These are phyloP conservation scores for Bubalus kerabau DNA, from an alignment of 2,113 vertebrate genomes.

Conservation along the genomic window DNA sequence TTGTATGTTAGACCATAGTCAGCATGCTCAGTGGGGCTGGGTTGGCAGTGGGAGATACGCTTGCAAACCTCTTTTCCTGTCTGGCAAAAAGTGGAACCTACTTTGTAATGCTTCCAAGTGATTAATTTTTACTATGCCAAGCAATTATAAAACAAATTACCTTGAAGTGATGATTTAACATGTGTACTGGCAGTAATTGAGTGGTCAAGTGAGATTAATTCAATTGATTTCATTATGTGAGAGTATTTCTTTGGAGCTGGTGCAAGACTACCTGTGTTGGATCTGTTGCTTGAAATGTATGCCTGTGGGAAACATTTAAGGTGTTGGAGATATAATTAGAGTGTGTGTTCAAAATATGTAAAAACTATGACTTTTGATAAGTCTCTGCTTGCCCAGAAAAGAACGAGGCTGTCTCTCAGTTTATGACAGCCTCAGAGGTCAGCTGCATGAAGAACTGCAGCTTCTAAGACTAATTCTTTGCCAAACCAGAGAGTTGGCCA, in stretches of 20 bases:
- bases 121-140: slow-evolving; percentile 17
- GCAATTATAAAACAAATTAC: slow-evolving; percentile 8
- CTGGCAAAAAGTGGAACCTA: not conserved
- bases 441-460: not conserved
- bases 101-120: not conserved
- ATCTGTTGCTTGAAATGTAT: not conserved
- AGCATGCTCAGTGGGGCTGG: fast-evolving
- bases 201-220: not conserved
- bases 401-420: not conserved
- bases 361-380: not conserved
- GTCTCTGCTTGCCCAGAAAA: not conserved
- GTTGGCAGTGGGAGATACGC: not conserved
- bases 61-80: not conserved
- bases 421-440: not conserved
- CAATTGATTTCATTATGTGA: not conserved
- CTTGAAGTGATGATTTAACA: not conserved
- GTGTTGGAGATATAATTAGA: not conserved
- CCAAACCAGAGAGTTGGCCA: not conserved
- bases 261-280: not conserved
- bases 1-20: not conserved
- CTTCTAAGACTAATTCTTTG: not conserved
- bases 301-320: not conserved
- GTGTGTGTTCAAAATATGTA: not conserved
- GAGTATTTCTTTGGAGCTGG: not conserved
- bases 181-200: not conserved